Conservation (phyloP, 2,888 invertebrate genomes). For the Caenorhabditis sp. region DNA sequence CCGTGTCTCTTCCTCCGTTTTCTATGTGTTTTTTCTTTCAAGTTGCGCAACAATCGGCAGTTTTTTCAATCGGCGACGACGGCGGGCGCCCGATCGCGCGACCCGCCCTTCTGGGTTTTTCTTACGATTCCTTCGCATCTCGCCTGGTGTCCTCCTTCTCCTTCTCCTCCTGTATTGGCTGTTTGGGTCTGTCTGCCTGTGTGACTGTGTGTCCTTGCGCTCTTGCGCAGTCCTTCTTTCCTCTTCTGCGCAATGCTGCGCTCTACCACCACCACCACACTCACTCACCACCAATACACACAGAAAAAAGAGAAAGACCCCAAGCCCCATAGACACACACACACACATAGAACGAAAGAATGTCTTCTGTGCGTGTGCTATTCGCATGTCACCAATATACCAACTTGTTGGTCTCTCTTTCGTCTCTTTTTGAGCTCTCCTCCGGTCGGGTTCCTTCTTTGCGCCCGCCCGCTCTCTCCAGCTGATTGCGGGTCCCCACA, state of each 20-base stretch:
- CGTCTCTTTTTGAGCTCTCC: conserved; percentile 14
- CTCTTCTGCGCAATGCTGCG: conserved; percentile 38
- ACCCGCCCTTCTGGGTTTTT: conserved; percentile 31
- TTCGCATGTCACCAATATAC: conserved; percentile 32
- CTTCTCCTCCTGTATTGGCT: conserved; percentile 41
- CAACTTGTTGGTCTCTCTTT: conserved; percentile 28
- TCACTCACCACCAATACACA: conserved; percentile 28
- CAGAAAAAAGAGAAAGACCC: too few species aligned
- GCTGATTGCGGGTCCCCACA: conserved; percentile 15
- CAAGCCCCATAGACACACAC: conserved; percentile 22
- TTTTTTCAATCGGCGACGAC: conserved; percentile 21
- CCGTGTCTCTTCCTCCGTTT: conserved; percentile 1
- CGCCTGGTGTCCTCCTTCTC: conserved; percentile 15
- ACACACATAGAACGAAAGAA: conserved; percentile 20
- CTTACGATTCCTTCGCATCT: conserved; percentile 9
- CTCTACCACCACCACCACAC: conserved; percentile 28
- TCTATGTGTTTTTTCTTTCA: conserved; percentile 42
- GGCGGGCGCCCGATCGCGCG: conserved; percentile 32
- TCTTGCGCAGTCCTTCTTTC: too few species aligned
- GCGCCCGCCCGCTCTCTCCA: conserved; percentile 9
- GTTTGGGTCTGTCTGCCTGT: conserved; percentile 28
- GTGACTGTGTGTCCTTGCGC: conserved; percentile 50
- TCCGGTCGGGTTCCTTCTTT: conserved; percentile 2
- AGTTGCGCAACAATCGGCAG: conserved; percentile 43
- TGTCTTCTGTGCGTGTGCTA: conserved; percentile 29